phyloP scores from a whole-genome alignment of 1,140 invertebrate genomes.

The Notospermus geniculatus region DNA sequence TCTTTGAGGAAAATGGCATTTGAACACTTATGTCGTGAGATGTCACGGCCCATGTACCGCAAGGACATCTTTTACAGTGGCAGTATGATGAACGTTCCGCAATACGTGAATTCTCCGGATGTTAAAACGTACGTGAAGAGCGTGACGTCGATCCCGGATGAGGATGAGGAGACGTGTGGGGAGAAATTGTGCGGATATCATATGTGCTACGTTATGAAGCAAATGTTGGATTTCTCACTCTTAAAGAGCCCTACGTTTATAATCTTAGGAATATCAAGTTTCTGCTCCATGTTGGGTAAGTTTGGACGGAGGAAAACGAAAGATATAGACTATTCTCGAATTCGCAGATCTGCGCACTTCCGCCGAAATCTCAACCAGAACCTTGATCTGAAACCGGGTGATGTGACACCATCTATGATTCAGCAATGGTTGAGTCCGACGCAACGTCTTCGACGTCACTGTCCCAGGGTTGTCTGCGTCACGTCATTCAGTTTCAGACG shows the following conservation, averaged over 20 bases:
- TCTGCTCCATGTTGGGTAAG: slow-evolving; percentile 69
- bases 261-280: slow-evolving; percentile 84
- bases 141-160: slow-evolving; percentile 48
- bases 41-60: slow-evolving; percentile 81
- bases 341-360: too few species aligned
- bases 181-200: slow-evolving; percentile 67
- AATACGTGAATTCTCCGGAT: slow-evolving; percentile 78
- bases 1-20: not conserved
- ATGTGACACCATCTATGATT: too few species aligned
- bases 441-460: too few species aligned
- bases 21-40: not conserved
- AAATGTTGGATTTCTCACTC: slow-evolving; percentile 91
- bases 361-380: too few species aligned
- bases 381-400: too few species aligned
- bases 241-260: slow-evolving; percentile 60
- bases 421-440: too few species aligned
- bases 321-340: too few species aligned
- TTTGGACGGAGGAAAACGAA: too few species aligned
- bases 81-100: slow-evolving; percentile 83
- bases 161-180: slow-evolving; percentile 61
- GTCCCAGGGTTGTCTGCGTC: too few species aligned
- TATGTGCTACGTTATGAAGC: slow-evolving; percentile 58
- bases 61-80: slow-evolving; percentile 99
- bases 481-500: too few species aligned
- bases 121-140: slow-evolving; percentile 59